These are phyloP conservation scores for Gymnobelideus leadbeateri DNA, from an alignment of 2,113 vertebrate species.

Conservation along the genomic window DNA sequence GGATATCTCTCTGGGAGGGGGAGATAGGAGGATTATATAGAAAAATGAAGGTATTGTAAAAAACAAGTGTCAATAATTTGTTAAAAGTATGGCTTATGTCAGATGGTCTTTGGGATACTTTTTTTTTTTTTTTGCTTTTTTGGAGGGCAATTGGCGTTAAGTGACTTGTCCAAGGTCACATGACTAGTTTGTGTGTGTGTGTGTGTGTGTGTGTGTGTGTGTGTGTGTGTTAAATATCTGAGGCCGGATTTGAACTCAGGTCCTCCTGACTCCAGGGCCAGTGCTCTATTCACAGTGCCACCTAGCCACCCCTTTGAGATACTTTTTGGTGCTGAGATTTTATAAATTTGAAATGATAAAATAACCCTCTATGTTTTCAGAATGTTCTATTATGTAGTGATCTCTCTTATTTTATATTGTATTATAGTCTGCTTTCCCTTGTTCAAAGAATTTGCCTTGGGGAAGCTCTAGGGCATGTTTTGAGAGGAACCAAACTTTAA, in stretches of 20 bases:
- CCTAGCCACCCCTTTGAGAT: background rate
- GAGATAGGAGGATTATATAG: background rate
- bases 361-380: background rate
- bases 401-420: constrained; percentile 3
- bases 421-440: constrained; percentile 32
- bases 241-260: too few species aligned
- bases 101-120: too few species aligned
- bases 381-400: constrained; percentile 5
- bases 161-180: too few species aligned
- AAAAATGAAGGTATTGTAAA: background rate
- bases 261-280: too few species aligned
- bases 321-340: background rate
- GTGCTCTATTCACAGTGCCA: too few species aligned
- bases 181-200: too few species aligned
- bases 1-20: background rate
- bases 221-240: too few species aligned
- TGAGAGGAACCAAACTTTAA: constrained; percentile 62
- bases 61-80: background rate
- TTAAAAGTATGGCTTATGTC: background rate
- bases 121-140: too few species aligned
- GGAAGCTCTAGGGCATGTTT: background rate
- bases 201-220: too few species aligned
- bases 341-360: constrained; percentile 37
- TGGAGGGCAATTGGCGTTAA: too few species aligned
- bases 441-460: constrained; percentile 50